Percentiles rank a stretch among this genome's conserved stretches.
These are phyloP conservation scores for Catharus fuscescens DNA, from an alignment of 2,113 vertebrate genomes.

Conservation along the genomic window DNA sequence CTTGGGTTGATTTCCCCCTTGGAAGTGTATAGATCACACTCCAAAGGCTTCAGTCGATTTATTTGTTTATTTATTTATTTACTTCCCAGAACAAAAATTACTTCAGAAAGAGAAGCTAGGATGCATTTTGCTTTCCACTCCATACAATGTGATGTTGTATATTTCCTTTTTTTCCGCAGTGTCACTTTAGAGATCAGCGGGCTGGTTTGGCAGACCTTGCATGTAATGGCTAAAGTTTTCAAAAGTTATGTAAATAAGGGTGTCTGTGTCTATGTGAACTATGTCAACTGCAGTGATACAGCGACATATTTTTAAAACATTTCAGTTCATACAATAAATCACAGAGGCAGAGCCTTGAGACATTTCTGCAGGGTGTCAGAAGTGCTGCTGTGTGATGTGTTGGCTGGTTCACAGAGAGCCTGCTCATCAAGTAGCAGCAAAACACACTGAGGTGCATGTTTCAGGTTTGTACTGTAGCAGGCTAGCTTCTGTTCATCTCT, in stretches of 20 bases:
- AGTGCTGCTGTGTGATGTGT: neutral
- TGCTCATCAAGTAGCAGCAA: neutral
- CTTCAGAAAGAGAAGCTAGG: neutral
- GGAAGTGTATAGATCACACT: neutral
- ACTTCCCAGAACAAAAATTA: neutral
- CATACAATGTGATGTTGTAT: neutral
- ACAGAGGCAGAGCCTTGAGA: slow-evolving; percentile 14
- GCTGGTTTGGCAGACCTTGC: neutral
- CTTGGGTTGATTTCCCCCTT: slow-evolving; percentile 6
- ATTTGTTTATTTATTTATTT: neutral
- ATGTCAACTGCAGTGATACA: neutral
- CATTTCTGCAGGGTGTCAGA: neutral
- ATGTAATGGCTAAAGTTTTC: neutral
- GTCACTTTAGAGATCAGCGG: neutral
- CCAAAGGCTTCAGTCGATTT: neutral
- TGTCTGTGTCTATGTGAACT: slow-evolving; percentile 7
- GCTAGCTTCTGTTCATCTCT: neutral
- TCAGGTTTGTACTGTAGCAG: neutral
- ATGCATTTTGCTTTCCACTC: neutral
- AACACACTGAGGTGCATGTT: neutral
- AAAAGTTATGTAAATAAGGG: slow-evolving; percentile 34
- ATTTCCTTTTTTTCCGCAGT: neutral
- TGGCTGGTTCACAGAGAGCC: neutral
- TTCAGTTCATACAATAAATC: slow-evolving; percentile 21
- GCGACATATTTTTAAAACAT: neutral